These are phyloP conservation scores for Myiopsitta monachus DNA, from an alignment of 2,113 vertebrate genomes.

Conservation along the genomic window DNA sequence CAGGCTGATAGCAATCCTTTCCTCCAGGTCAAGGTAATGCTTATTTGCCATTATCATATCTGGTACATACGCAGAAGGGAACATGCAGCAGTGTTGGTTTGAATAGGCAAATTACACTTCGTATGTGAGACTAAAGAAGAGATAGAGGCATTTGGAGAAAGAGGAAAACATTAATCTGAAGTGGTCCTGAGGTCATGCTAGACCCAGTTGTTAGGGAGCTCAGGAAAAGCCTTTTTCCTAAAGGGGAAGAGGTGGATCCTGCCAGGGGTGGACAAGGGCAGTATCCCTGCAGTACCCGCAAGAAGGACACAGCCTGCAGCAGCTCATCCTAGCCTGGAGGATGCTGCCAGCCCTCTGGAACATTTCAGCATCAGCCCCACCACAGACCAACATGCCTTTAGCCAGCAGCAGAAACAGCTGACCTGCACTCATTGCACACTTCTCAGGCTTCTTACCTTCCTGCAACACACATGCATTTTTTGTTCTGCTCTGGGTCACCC, in stretches of 20 bases:
- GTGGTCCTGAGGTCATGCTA: not conserved
- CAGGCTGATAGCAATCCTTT: not conserved
- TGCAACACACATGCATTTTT: not conserved
- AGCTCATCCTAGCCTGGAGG: not conserved
- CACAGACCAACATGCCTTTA: not conserved
- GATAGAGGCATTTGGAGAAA: not conserved
- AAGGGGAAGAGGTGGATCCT: not conserved
- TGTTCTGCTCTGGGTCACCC: conserved; percentile 26
- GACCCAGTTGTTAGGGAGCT: not conserved
- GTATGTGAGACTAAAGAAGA: not conserved
- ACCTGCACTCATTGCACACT: not conserved
- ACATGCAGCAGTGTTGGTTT: accelerated
- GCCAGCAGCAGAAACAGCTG: not conserved
- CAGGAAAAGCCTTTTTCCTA: not conserved
- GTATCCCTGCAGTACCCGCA: accelerated
- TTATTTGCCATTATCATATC: not conserved
- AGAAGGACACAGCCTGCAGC: not conserved
- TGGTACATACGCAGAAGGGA: not conserved
- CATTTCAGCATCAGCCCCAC: not conserved
- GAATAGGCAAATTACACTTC: not conserved
- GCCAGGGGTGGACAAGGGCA: not conserved
- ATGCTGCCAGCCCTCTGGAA: accelerated
- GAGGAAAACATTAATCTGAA: not conserved
- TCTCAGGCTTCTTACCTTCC: not conserved
- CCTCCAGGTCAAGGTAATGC: not conserved